These are phyloP conservation scores for Conops quadrifasciatus DNA, from an alignment of 2,888 invertebrate species.

Conservation along the genomic window DNA sequence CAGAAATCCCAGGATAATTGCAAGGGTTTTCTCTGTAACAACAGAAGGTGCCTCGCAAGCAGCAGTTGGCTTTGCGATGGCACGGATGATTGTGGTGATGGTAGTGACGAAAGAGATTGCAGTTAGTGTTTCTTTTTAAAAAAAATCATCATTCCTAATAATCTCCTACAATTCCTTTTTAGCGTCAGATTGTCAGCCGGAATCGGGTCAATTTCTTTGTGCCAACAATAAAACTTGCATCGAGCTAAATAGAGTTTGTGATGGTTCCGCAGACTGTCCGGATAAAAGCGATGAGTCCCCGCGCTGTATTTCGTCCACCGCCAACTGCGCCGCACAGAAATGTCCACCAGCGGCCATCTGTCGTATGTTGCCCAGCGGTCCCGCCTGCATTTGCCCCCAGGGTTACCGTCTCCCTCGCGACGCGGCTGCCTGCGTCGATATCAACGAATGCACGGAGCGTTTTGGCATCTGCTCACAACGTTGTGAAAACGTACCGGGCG, in stretches of 20 bases:
- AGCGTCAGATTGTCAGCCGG: conserved; percentile 65
- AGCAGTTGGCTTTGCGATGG: conserved; percentile 69
- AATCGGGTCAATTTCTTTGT: conserved; percentile 68
- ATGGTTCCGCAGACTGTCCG: conserved; percentile 68
- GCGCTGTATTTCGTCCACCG: conserved; percentile 55
- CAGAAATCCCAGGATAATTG: conserved; percentile 66
- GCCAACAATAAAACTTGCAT: conserved; percentile 69
- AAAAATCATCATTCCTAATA: background rate
- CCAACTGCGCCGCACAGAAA: conserved; percentile 51
- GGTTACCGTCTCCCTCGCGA: conserved; percentile 58
- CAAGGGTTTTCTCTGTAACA: conserved; percentile 71
- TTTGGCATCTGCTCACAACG: conserved; percentile 76
- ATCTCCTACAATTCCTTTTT: background rate
- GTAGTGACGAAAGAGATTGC: conserved; percentile 68
- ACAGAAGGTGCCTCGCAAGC: conserved; percentile 68
- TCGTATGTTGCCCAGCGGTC: conserved; percentile 67
- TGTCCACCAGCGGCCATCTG: conserved; percentile 62
- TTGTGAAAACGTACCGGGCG: conserved; percentile 71
- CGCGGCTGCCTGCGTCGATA: conserved; percentile 64
- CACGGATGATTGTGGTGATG: conserved; percentile 69
- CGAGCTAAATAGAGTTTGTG: conserved; percentile 67
- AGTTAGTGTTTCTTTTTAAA: conserved; percentile 60
- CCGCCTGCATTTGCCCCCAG: conserved; percentile 70
- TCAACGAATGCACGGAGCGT: conserved; percentile 71
- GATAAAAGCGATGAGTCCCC: conserved; percentile 73